phyloP scores from a whole-genome alignment of 2,797 vertebrate genomes.

The Coccyzus lansbergi region DNA sequence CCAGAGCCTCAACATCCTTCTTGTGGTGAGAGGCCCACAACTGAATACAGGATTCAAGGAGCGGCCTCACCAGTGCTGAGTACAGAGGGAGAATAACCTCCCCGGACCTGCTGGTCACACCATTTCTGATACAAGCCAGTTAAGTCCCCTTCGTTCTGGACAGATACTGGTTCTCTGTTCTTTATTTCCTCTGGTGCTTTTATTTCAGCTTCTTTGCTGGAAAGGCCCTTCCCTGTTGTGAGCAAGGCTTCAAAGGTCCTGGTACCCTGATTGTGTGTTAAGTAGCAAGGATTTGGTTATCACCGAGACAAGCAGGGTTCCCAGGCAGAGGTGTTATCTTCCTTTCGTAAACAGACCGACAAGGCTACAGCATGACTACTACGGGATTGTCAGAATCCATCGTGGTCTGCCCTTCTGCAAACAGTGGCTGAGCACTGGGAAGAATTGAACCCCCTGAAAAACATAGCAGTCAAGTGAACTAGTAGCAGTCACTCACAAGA shows the following conservation, averaged over 20 bases:
- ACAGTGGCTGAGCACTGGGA: background rate
- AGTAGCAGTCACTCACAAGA: accelerated
- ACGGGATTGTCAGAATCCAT: background rate
- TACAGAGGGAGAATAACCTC: no score
- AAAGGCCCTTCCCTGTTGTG: background rate
- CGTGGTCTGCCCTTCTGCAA: background rate
- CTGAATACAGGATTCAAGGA: no score
- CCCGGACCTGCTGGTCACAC: no score
- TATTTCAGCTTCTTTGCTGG: background rate
- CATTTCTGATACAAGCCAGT: no score
- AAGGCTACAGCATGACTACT: background rate
- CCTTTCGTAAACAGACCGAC: background rate
- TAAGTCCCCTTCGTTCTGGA: background rate
- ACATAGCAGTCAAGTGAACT: background rate
- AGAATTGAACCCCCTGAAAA: background rate
- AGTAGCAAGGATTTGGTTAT: background rate
- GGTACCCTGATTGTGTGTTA: background rate
- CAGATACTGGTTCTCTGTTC: background rate
- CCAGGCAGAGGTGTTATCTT: background rate
- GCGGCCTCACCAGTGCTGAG: no score
- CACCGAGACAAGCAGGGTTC: background rate
- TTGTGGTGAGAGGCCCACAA: no score
- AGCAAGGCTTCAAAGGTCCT: background rate
- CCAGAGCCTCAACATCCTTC: no score
- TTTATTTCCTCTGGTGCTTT: background rate